These are phyloP conservation scores for Acanthosepion lycidas DNA, from an alignment of 2,888 invertebrate species.

Conservation along the genomic window DNA sequence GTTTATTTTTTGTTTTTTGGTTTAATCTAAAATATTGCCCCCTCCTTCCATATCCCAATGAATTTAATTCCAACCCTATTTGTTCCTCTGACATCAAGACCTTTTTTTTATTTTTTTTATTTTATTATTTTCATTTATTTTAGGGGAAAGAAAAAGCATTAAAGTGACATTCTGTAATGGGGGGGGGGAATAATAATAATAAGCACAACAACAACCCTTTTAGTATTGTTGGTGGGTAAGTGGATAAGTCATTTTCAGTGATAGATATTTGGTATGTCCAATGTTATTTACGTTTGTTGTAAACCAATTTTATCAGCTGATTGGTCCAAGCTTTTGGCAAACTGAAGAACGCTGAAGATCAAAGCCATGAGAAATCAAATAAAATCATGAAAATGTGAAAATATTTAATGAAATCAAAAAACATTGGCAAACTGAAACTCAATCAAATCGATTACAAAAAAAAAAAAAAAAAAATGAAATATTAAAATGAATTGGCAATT, in stretches of 20 bases:
- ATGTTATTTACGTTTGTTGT: neutral
- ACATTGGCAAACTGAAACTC: neutral
- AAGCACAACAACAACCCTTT: neutral
- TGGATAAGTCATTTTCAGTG: neutral
- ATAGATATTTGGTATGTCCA: neutral
- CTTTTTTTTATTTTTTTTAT: neutral
- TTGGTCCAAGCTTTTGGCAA: neutral
- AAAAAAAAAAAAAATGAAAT: neutral
- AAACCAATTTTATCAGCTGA: neutral
- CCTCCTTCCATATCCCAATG: too few species aligned
- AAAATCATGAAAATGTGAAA: neutral
- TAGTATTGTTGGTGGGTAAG: neutral
- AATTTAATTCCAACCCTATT: neutral
- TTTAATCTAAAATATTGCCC: neutral
- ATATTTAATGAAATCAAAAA: neutral
- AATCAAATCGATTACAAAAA: neutral
- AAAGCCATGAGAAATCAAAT: neutral
- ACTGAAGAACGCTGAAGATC: neutral
- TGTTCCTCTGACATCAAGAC: neutral
- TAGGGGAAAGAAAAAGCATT: neutral
- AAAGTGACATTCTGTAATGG: neutral
- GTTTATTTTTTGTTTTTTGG: neutral
- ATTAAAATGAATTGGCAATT: neutral
- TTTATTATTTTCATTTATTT: neutral
- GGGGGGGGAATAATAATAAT: neutral